A percentile compares a stretch with the other conserved stretches of the same genome.
Conservation (phyloP, 2,888 invertebrate species). For the Ligdia adustata region DNA sequence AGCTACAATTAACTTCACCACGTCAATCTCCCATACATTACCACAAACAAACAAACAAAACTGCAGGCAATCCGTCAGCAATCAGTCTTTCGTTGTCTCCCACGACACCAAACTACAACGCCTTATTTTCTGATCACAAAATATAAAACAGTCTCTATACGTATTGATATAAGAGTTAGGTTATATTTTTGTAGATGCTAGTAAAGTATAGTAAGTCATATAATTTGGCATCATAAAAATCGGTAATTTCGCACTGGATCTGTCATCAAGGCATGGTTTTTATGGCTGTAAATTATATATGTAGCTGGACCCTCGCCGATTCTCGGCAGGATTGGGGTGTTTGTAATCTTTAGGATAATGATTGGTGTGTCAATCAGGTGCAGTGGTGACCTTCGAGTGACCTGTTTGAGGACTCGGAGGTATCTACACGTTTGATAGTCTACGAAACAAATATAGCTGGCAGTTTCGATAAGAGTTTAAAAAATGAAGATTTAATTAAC, state of each 20-base stretch:
- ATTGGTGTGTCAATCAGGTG: constrained; percentile 33
- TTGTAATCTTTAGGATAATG: constrained; percentile 30
- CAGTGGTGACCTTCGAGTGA: constrained; percentile 18
- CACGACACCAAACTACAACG: constrained; percentile 34
- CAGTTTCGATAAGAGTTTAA: too few relatives aligned
- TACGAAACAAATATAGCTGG: too few relatives aligned
- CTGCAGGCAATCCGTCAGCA: constrained; percentile 30
- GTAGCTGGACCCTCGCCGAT: constrained; percentile 26
- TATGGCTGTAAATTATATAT: constrained; percentile 57
- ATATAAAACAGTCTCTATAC: background rate
- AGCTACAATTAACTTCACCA: constrained; percentile 4
- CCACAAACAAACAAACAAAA: constrained; percentile 37
- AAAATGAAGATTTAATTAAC: too few relatives aligned
- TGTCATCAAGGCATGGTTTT: constrained; percentile 55
- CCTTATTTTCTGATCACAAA: constrained; percentile 2
- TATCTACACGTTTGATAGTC: too few relatives aligned
- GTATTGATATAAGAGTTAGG: background rate
- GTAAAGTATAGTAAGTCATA: constrained; percentile 15
- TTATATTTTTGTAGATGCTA: background rate
- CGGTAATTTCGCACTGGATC: constrained; percentile 48
- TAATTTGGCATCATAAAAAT: constrained; percentile 52
- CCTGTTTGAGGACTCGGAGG: too few relatives aligned
- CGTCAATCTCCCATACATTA: constrained; percentile 20
- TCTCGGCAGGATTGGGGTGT: constrained; percentile 23
- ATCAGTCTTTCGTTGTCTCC: constrained; percentile 39